Percentiles rank a stretch among this genome's conserved stretches.
phyloP scores from a whole-genome alignment of 2,888 invertebrate genomes.

The Blomia tropicalis region DNA sequence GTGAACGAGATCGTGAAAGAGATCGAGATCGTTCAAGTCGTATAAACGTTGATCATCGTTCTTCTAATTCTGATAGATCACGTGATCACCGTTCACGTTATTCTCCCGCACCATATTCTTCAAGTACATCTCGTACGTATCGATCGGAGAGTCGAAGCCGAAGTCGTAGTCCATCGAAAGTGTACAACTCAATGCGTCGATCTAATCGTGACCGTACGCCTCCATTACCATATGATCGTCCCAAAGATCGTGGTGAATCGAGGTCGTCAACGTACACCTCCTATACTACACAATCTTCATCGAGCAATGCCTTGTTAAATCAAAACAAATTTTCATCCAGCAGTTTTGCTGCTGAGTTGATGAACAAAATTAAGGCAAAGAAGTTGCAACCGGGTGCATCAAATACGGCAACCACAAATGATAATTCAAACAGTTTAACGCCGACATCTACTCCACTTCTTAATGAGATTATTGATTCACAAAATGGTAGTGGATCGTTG shows the following conservation, averaged over 20 bases:
- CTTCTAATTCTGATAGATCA: no score
- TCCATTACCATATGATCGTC: background rate
- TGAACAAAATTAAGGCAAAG: constrained; percentile 21
- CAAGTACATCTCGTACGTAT: background rate
- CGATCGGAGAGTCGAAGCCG: background rate
- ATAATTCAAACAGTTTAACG: background rate
- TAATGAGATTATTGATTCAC: background rate
- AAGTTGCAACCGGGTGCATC: constrained; percentile 12
- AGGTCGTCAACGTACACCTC: background rate
- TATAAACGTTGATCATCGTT: no score
- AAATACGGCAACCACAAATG: background rate
- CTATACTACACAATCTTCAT: background rate
- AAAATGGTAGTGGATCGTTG: background rate
- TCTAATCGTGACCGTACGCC: background rate
- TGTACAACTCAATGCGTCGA: background rate
- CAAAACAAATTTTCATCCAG: constrained; percentile 24
- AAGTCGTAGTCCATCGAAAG: background rate
- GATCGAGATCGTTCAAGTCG: background rate
- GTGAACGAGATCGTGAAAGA: background rate
- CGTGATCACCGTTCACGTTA: background rate
- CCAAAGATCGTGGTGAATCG: background rate
- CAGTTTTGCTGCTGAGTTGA: constrained; percentile 25
- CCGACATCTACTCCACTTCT: background rate
- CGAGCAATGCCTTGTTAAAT: constrained; percentile 10
- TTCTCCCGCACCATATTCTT: background rate